phyloP scores from a whole-genome alignment of 1,140 invertebrate genomes.

The Trichoplusia ni region DNA sequence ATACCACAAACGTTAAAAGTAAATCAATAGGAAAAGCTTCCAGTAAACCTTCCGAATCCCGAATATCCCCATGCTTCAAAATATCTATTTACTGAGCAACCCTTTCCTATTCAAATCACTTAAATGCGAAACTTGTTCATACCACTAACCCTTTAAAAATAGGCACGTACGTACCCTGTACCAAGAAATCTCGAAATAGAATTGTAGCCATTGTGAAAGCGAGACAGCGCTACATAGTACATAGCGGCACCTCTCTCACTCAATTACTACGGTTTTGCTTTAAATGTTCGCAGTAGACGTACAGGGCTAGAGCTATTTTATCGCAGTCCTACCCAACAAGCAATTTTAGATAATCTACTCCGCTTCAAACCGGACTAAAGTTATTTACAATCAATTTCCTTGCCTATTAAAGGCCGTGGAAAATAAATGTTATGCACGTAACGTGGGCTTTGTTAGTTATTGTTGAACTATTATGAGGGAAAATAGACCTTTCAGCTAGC shows the following conservation, averaged over 20 bases:
- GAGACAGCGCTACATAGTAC: too few species aligned
- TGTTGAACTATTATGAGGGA: not conserved
- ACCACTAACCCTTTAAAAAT: slow-evolving; percentile 11
- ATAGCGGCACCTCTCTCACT: too few species aligned
- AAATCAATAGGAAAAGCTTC: too few species aligned
- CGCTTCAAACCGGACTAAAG: slow-evolving; percentile 10
- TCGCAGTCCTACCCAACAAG: slow-evolving; percentile 8
- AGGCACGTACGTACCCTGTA: slow-evolving; percentile 20
- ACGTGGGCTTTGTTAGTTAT: not conserved
- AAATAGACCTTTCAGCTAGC: too few species aligned
- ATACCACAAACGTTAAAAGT: too few species aligned
- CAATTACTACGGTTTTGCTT: too few species aligned
- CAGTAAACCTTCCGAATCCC: too few species aligned
- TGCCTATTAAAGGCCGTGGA: slow-evolving; percentile 22
- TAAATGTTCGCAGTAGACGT: too few species aligned
- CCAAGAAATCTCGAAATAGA: too few species aligned
- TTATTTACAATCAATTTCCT: slow-evolving; percentile 36
- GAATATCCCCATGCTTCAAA: too few species aligned
- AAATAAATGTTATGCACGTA: slow-evolving; percentile 23
- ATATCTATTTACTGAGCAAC: too few species aligned
- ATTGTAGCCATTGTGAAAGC: too few species aligned
- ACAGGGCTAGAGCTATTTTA: slow-evolving; percentile 23
- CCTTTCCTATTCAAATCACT: slow-evolving; percentile 11
- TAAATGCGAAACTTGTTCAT: slow-evolving; percentile 1
- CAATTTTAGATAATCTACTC: slow-evolving; percentile 30